Evolutionary conservation across 2,888 invertebrate genomes (phyloP), one percentile per base, ranked within the genome.

Genomic region (Eupithecia subfuscata): DNA sequence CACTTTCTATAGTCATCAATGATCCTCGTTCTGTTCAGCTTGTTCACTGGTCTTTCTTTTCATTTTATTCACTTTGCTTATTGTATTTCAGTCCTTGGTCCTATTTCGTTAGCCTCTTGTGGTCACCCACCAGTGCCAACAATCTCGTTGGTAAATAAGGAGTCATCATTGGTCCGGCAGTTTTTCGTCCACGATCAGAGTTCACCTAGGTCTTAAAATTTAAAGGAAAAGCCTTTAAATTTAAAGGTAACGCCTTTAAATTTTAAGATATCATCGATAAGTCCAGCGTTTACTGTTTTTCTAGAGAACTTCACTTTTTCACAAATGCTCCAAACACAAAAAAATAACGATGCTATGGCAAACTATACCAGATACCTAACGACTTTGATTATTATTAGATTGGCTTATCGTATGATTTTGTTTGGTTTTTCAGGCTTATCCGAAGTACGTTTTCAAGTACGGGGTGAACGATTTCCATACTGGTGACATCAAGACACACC

Each of bases 391-490:
- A 11, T 43, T 11, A 40, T 9, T 11, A 4, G n/a, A 0, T n/a
- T n/a, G n/a, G n/a, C 8, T 8, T 52, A 52, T n/a, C 11, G 18
- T 64, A 34, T 16, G 9, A 40, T 37, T 43, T 69, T 70, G 64
- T 60, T 71, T 67, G 60, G 1, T 12, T 52, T 92, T 91, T 12
- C 89, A 96, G 96, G 96, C 96, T 37, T 96, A 96, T 82, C 96
- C 96, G 64, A 96, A 96, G 86, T 96, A 96, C 85, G 91, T 86
- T 73, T 95, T 95, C 87, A 95, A 95, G 83, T 96, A 96, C 80
- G 96, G 96, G 68, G 96, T 96, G 40, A 95, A 95, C 78, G 96
- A 96, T 84, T 95, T 95, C 84, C 95, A 96, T 85, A 95, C 95
- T 6, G 96, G 96, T 18, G 96, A 96, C 84, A 95, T 95, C 78